These are phyloP conservation scores for Spondyliosoma cantharus DNA, from an alignment of 2,797 vertebrate species.

Conservation along the genomic window DNA sequence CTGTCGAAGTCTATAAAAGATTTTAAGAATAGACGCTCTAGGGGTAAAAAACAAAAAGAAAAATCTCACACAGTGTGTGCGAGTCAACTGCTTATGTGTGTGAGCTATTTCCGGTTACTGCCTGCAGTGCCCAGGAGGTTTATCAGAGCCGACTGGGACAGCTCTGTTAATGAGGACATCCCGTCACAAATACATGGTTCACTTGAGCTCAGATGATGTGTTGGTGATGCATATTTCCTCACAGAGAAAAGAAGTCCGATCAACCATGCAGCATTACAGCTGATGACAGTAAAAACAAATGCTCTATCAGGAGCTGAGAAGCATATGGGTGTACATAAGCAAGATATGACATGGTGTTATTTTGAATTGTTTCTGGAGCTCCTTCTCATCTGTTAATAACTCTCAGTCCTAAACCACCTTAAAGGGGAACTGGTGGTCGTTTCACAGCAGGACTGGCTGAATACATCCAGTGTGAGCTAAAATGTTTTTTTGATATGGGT, in stretches of 20 bases:
- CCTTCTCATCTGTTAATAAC: not conserved
- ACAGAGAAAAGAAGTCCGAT: not conserved
- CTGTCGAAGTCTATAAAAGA: not conserved
- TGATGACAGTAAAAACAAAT: not conserved
- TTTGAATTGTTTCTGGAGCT: not conserved
- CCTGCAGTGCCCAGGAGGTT: constrained; percentile 15
- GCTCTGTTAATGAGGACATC: constrained; percentile 34
- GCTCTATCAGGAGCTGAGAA: not conserved
- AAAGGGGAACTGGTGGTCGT: not conserved
- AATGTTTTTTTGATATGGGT: not conserved
- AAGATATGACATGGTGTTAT: not conserved
- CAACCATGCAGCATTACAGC: not conserved
- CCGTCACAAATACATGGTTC: constrained; percentile 1
- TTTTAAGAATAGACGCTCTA: no score
- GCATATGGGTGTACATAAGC: no score
- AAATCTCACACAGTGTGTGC: not conserved
- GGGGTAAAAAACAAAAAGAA: not conserved
- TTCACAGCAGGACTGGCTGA: not conserved
- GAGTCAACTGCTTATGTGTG: not conserved
- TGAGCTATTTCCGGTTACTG: constrained; percentile 8
- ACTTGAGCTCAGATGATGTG: not conserved
- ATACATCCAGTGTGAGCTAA: not conserved
- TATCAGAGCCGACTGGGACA: not conserved
- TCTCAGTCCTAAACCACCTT: not conserved
- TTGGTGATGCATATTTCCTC: not conserved